Conservation (phyloP, 2,888 invertebrate species). For the Cheilosia soror region DNA sequence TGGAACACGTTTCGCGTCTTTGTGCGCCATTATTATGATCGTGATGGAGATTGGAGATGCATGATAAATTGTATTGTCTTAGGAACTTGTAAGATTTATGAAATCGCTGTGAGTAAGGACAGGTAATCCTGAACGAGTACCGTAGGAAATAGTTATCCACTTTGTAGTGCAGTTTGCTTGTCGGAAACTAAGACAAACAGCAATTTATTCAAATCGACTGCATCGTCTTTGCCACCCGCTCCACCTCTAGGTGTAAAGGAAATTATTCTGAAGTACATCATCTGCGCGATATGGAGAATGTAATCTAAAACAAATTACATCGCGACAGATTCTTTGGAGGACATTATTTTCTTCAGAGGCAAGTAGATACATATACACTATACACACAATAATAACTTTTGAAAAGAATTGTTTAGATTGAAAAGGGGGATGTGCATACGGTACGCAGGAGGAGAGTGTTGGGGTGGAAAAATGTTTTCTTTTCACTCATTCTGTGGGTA, state of each 20-base stretch:
- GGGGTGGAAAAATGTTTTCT: too few relatives aligned
- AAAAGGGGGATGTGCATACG: too few relatives aligned
- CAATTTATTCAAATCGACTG: slow-evolving; percentile 19
- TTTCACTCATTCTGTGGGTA: slow-evolving; percentile 28
- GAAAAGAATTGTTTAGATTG: too few relatives aligned
- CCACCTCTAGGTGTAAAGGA: not conserved
- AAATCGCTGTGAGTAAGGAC: slow-evolving; percentile 3
- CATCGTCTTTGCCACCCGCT: not conserved
- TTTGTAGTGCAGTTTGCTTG: not conserved
- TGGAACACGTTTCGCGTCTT: slow-evolving; percentile 6
- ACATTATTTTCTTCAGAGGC: not conserved
- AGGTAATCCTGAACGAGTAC: not conserved
- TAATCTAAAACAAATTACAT: slow-evolving; percentile 53
- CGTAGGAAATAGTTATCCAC: not conserved
- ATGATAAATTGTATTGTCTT: slow-evolving; percentile 17
- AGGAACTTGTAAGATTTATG: slow-evolving; percentile 16
- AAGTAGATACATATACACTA: not conserved
- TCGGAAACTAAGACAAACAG: slow-evolving; percentile 1
- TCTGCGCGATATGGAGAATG: slow-evolving; percentile 38
- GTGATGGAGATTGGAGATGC: slow-evolving; percentile 2
- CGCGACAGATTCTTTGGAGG: not conserved
- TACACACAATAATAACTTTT: too few relatives aligned
- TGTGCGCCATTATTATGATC: slow-evolving; percentile 1
- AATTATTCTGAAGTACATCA: slow-evolving; percentile 15
- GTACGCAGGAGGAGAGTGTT: too few relatives aligned